A percentile compares a stretch with the other conserved stretches of the same genome.
Evolutionary conservation across 2,888 invertebrate genomes (phyloP).

Genomic region (Coremacera marginata): DNA sequence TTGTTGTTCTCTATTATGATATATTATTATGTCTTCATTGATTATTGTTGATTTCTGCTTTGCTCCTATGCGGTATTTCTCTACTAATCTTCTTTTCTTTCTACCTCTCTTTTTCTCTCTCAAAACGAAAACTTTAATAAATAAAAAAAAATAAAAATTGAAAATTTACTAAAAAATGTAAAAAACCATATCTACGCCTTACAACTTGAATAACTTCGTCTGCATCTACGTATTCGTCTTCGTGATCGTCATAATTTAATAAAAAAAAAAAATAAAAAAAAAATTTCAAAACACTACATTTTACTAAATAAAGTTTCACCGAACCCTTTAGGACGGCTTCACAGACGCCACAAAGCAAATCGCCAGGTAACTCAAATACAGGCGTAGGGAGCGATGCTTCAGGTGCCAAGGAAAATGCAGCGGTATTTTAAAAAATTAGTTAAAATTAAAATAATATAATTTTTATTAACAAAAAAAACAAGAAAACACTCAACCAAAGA

Average conservation of each 20-base stretch:
- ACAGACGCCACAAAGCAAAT: constrained; percentile 77
- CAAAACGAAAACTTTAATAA: not conserved
- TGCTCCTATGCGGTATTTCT: constrained; percentile 1
- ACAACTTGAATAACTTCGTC: constrained; percentile 1
- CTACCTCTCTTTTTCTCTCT: constrained; percentile 23
- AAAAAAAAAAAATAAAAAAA: not conserved
- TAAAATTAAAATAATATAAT: constrained; percentile 11
- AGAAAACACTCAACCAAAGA: not conserved
- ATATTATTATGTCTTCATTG: not conserved
- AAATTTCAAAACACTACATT: not conserved
- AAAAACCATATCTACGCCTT: not conserved
- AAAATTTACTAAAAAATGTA: not conserved
- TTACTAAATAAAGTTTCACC: constrained; percentile 48
- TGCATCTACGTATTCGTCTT: too few species aligned
- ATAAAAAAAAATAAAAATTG: not conserved
- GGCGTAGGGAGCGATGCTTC: constrained; percentile 66
- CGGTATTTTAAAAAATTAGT: constrained; percentile 46
- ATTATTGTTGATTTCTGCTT: not conserved
- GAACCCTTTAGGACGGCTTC: constrained; percentile 55
- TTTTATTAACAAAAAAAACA: not conserved
- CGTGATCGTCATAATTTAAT: not conserved
- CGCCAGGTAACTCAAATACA: constrained; percentile 79
- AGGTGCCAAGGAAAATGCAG: constrained; percentile 55
- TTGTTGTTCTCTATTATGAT: not conserved
- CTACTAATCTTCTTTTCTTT: constrained; percentile 20